Conservation (phyloP, 2,113 vertebrate genomes). For the Anthoscopus minutus region DNA sequence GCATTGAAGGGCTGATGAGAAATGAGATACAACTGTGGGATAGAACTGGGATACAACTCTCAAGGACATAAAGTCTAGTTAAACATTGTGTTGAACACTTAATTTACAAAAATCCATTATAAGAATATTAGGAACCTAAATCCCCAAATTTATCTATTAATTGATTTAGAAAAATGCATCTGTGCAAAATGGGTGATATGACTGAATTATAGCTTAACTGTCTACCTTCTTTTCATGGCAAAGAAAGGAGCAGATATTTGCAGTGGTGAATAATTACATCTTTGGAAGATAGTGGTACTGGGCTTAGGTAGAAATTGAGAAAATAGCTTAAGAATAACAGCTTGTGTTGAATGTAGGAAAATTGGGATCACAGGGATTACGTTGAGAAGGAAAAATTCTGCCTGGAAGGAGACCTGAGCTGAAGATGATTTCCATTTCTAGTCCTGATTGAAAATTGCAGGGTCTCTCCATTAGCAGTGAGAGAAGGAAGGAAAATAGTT, state of each 20-base stretch:
- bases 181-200: neutral
- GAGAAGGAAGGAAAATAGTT: neutral
- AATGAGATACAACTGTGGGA: too few relatives aligned
- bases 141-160: neutral
- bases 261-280: neutral
- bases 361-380: neutral
- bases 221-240: neutral
- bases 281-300: neutral
- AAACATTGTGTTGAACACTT: neutral
- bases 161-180: neutral
- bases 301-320: neutral
- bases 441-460: neutral
- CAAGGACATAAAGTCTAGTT: neutral
- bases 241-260: neutral
- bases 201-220: neutral
- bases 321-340: neutral
- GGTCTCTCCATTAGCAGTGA: neutral
- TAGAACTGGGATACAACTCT: neutral
- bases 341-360: neutral
- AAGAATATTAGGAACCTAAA: neutral
- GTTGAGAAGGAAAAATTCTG: neutral
- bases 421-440: neutral
- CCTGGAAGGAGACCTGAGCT: neutral
- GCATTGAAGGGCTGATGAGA: neutral
- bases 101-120: neutral